These are phyloP conservation scores for Dryoscopus gambensis DNA, from an alignment of 2,113 vertebrate genomes.

Conservation along the genomic window DNA sequence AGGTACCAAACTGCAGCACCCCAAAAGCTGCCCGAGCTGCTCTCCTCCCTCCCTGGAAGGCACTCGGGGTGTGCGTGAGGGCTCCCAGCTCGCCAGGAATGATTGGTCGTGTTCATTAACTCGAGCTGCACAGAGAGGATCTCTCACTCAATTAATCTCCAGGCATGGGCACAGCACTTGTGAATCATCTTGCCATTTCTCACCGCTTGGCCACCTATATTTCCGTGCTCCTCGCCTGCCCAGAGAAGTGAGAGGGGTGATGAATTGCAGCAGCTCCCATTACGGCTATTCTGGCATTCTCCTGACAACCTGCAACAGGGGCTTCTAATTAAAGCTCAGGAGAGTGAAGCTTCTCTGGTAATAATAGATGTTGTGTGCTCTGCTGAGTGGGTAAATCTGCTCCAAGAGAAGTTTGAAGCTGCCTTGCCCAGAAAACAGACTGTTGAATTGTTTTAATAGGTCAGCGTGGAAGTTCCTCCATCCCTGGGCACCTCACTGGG, in stretches of 20 bases:
- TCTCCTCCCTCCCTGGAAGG: background rate
- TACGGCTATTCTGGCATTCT: background rate
- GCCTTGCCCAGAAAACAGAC: background rate
- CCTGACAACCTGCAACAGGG: background rate
- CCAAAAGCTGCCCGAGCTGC: background rate
- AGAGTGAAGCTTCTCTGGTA: background rate
- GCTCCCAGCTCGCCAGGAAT: background rate
- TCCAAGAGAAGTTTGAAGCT: background rate
- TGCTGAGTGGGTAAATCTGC: background rate
- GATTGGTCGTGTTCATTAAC: background rate
- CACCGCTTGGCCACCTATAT: background rate
- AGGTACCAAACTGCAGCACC: background rate
- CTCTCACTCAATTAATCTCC: background rate
- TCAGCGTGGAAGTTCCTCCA: background rate
- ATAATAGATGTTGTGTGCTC: background rate
- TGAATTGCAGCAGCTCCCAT: background rate
- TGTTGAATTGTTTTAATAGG: background rate
- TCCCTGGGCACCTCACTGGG: background rate
- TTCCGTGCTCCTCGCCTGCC: background rate
- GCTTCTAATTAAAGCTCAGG: background rate
- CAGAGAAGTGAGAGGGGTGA: background rate
- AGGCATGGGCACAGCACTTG: background rate
- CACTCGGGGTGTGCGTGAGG: background rate
- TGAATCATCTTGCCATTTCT: background rate
- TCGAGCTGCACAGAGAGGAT: background rate